Evolutionary conservation across 1,140 invertebrate genomes (phyloP).

Genomic region (Nymphalis io): DNA sequence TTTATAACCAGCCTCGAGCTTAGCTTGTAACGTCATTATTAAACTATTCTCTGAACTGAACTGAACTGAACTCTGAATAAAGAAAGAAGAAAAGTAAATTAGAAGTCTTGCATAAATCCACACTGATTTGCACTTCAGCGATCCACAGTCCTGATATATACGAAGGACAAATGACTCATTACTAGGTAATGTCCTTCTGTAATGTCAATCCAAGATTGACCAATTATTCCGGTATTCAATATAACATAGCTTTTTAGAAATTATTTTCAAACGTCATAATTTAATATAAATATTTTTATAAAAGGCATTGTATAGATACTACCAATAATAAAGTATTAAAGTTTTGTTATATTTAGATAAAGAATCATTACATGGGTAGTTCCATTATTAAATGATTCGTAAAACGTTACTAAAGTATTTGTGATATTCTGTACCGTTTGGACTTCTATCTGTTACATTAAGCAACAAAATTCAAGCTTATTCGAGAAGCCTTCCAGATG

Average conservation of each 20-base stretch:
- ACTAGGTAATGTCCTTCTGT: constrained; percentile 32
- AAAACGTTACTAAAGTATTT: no score
- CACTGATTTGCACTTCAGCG: constrained; percentile 46
- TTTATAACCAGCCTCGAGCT: no score
- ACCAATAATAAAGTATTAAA: no score
- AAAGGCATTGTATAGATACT: no score
- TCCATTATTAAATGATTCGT: no score
- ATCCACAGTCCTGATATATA: constrained; percentile 68
- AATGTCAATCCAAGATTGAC: constrained; percentile 22
- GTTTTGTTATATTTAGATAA: no score
- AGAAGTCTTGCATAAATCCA: neutral
- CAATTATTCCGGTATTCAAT: neutral
- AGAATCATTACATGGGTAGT: no score
- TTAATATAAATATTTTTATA: no score
- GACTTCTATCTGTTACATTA: constrained; percentile 50
- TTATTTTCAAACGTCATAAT: neutral
- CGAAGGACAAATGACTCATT: constrained; percentile 57
- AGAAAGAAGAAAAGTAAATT: no score
- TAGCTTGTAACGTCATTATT: no score
- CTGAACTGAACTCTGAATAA: no score
- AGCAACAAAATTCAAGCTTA: constrained; percentile 50
- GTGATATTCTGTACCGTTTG: constrained; percentile 35
- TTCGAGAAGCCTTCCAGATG: constrained; percentile 61
- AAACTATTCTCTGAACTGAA: no score
- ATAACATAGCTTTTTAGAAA: neutral